Evolutionary conservation across 2,888 invertebrate genomes (phyloP), one percentile per base, ranked within the genome.

Genomic region (Octodonta nipae): DNA sequence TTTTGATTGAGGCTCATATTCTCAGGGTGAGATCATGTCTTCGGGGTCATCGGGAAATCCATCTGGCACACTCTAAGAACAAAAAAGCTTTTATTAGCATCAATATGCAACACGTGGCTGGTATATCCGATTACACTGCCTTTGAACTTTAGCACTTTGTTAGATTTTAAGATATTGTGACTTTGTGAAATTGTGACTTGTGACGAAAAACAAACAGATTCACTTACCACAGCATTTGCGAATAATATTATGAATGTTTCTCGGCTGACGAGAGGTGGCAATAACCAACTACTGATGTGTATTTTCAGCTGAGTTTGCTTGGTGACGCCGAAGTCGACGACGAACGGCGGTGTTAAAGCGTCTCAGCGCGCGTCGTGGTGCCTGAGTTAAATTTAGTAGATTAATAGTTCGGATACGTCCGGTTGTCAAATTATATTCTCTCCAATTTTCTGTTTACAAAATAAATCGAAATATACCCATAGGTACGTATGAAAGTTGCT

Each of bases 391-490:
- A 47, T 50, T 55, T 56, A 55, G 55, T 51, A 46, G 43, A 44
- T 44, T 40, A 34, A 38, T 47, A 48, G 53, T 52, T 57, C 54
- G 55, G 55, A 50, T 53, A 45, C 54, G 55, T 55, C 54, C 56
- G 56, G 51, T 53, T 54, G 54, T 55, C 52, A 54, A 53, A 52
- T 53, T 50, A 42, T 41, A n/a, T n/a, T n/a, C n/a, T 48, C 41
- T 46, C 46, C 38, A 44, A 47, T 44, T 37, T 42, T 47, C 39
- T 50, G 44, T 51, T 47, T 50, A 51, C 47, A 37, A 46, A 48
- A 49, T 44, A 41, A 37, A 41, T 33, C 29, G 36, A 40, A 38
- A 30, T 5, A 26, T 26, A 38, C 40, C 43, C 41, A 40, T 41
- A 42, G 36, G 36, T 36, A 38, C 25, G 27, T 30, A 16, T 25